phyloP scores from a whole-genome alignment of 2,113 vertebrate genomes.

The Pluvialis apricaria region DNA sequence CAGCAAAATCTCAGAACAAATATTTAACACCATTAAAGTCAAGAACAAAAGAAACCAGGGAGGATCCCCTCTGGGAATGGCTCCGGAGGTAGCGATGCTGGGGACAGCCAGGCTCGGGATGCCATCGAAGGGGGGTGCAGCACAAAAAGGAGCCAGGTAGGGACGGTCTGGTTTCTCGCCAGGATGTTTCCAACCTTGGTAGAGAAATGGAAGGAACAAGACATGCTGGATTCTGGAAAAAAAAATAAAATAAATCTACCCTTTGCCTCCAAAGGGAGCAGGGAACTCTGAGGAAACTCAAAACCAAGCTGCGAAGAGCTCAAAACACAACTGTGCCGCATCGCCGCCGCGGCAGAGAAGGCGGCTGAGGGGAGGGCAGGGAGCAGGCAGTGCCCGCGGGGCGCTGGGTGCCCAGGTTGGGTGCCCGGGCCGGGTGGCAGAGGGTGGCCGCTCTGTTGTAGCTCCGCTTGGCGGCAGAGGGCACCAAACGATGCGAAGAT shows the following conservation, averaged over 20 bases:
- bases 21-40: too few relatives aligned
- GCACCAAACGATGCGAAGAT: not conserved
- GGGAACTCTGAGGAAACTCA: not conserved
- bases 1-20: not conserved
- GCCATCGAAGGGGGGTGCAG: not conserved
- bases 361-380: not conserved
- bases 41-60: not conserved
- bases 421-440: not conserved
- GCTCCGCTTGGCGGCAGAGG: conserved; percentile 19
- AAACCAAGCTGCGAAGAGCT: not conserved
- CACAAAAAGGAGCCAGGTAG: not conserved
- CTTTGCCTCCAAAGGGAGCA: not conserved
- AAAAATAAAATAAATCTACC: not conserved
- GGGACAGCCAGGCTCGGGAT: conserved; percentile 36
- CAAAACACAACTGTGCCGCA: not conserved
- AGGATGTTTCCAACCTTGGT: not conserved
- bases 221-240: not conserved
- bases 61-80: not conserved
- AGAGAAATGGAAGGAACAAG: not conserved
- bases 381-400: not conserved
- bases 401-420: not conserved
- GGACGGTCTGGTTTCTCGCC: not conserved
- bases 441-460: not conserved
- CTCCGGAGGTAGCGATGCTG: not conserved
- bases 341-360: too few relatives aligned